These are phyloP conservation scores for Procavia capensis DNA, from an alignment of 2,113 vertebrate species.

Conservation along the genomic window DNA sequence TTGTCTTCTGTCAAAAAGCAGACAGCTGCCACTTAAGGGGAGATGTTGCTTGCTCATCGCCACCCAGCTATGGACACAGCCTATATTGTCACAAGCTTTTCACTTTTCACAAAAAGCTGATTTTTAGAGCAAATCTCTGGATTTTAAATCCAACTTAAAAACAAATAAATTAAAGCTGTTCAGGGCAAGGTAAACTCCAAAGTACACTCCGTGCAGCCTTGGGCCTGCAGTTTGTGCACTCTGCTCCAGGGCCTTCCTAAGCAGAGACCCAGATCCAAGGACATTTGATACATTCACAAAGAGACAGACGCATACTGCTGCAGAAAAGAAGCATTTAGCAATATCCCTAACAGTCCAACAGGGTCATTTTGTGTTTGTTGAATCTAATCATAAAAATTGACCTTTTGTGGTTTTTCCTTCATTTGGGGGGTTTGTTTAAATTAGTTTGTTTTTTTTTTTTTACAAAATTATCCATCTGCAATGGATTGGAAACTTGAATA, in stretches of 20 bases:
- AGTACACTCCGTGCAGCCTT: not conserved
- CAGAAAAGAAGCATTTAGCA: slow-evolving; percentile 39
- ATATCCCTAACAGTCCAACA: not conserved
- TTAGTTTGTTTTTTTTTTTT: not conserved
- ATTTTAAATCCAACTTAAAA: not conserved
- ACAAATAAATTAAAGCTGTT: not conserved
- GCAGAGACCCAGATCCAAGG: not conserved
- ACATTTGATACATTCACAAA: not conserved
- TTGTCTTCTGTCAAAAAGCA: not conserved
- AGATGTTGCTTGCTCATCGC: not conserved
- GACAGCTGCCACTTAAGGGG: not conserved
- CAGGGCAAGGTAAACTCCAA: not conserved
- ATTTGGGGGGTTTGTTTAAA: slow-evolving; percentile 7
- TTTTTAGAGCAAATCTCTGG: not conserved
- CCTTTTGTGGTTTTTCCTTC: not conserved
- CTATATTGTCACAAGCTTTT: not conserved
- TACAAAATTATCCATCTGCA: not conserved
- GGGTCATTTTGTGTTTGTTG: slow-evolving; percentile 41
- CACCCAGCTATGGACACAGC: fast-evolving
- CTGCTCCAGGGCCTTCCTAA: not conserved
- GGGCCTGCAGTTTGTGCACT: not conserved
- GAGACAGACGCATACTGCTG: not conserved
- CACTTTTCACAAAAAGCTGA: slow-evolving; percentile 41
- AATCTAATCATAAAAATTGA: slow-evolving; percentile 8
- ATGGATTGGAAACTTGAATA: not conserved